Evolutionary conservation across 2,797 vertebrate species (phyloP).

Genomic region (Triplophysa yarkandensis): DNA sequence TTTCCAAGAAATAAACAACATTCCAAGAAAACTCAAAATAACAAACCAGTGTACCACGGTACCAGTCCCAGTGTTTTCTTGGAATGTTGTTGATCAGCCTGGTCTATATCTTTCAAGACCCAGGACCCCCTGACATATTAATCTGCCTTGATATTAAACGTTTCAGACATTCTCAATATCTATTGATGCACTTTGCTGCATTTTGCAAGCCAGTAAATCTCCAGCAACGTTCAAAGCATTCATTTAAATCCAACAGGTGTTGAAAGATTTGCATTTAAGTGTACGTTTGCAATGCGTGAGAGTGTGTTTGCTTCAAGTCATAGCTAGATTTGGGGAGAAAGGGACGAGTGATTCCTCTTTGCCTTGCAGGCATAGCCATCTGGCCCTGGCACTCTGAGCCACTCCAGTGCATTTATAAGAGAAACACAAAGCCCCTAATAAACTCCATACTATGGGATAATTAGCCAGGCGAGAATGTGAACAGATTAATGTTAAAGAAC

Average conservation of each 20-base stretch:
- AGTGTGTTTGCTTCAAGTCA: constrained; percentile 1
- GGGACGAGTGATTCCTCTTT: constrained; percentile 24
- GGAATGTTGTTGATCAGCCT: background rate
- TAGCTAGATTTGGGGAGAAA: constrained; percentile 43
- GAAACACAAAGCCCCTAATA: constrained; percentile 53
- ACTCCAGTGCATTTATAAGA: constrained; percentile 50
- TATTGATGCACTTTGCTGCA: background rate
- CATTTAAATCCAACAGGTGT: constrained; percentile 27
- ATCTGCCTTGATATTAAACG: constrained; percentile 1
- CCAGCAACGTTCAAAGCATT: constrained; percentile 22
- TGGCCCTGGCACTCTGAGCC: constrained; percentile 46
- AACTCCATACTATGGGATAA: constrained; percentile 54
- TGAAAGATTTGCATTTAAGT: constrained; percentile 8
- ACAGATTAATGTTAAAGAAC: constrained; percentile 53
- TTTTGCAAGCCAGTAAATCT: constrained; percentile 10
- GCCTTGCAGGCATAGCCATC: constrained; percentile 55
- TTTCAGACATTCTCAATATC: constrained; percentile 11
- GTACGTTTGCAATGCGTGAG: background rate
- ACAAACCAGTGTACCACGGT: background rate
- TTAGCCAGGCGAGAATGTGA: constrained; percentile 52
- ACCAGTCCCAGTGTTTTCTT: background rate
- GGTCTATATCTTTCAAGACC: background rate
- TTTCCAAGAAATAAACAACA: background rate
- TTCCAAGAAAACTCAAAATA: background rate
- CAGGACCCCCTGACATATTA: background rate